These are phyloP conservation scores for Stegodyphus mimosarum DNA, from an alignment of 1,140 invertebrate genomes.

Conservation along the genomic window DNA sequence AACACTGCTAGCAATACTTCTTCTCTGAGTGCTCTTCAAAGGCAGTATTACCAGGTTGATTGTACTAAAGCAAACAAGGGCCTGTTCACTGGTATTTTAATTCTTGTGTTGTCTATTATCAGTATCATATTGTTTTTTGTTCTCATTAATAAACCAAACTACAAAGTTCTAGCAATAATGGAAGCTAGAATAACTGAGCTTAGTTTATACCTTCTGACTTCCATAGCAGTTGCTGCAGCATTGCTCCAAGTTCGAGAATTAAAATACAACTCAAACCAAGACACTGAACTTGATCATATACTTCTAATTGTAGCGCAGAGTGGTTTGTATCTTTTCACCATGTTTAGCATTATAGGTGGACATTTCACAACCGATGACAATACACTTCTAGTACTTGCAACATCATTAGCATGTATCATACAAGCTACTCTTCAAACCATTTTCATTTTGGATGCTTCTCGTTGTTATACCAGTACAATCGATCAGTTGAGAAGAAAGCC, in stretches of 20 bases:
- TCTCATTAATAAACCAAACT: slow-evolving; percentile 84
- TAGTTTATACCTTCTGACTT: slow-evolving; percentile 82
- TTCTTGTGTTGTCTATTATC: slow-evolving; percentile 92
- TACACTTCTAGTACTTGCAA: slow-evolving; percentile 84
- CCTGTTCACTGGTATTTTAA: slow-evolving; percentile 92
- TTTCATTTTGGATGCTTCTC: slow-evolving; percentile 91
- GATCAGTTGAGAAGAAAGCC: slow-evolving; percentile 85
- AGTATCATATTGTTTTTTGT: slow-evolving; percentile 95
- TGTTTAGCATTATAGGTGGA: slow-evolving; percentile 90
- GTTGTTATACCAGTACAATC: slow-evolving; percentile 79
- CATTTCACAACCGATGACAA: slow-evolving; percentile 85
- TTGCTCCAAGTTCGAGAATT: slow-evolving; percentile 83
- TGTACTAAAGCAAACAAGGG: slow-evolving; percentile 90
- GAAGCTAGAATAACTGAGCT: slow-evolving; percentile 93
- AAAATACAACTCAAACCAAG: slow-evolving; percentile 72
- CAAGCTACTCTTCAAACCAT: slow-evolving; percentile 91
- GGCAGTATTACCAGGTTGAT: slow-evolving; percentile 70
- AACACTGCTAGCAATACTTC: not conserved
- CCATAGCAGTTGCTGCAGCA: slow-evolving; percentile 82
- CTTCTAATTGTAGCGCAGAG: slow-evolving; percentile 90
- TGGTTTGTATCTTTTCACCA: slow-evolving; percentile 92
- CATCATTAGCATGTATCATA: slow-evolving; percentile 75
- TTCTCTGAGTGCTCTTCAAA: slow-evolving; percentile 10
- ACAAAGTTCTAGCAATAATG: slow-evolving; percentile 83
- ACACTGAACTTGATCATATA: slow-evolving; percentile 92